phyloP scores from a whole-genome alignment of 2,888 invertebrate genomes.

The Merodon equestris region DNA sequence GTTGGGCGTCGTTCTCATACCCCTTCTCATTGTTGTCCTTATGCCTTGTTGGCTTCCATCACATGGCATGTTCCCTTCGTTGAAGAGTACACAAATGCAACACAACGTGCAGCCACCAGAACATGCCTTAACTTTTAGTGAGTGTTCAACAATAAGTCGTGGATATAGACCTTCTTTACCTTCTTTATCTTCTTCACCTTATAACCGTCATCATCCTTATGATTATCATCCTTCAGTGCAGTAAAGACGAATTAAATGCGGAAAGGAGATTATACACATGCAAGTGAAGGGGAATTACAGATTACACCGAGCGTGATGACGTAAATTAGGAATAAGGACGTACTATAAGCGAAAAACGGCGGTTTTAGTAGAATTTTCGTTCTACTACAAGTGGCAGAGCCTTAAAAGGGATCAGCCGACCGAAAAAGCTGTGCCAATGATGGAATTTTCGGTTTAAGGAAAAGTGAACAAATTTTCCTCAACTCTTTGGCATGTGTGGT shows the following conservation, averaged over 20 bases:
- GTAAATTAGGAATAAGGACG: slow-evolving; percentile 37
- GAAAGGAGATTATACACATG: slow-evolving; percentile 26
- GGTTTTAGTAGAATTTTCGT: too few species aligned
- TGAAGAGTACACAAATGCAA: slow-evolving; percentile 17
- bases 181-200: too few species aligned
- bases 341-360: slow-evolving; percentile 31
- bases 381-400: too few species aligned
- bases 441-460: too few species aligned
- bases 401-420: too few species aligned
- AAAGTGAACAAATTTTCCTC: too few species aligned
- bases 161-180: slow-evolving; percentile 10
- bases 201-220: not conserved
- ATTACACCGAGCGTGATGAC: slow-evolving; percentile 22
- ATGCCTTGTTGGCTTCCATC: slow-evolving; percentile 8
- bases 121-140: too few species aligned
- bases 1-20: slow-evolving; percentile 31
- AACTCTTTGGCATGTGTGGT: too few species aligned
- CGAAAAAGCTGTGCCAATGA: too few species aligned
- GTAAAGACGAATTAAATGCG: slow-evolving; percentile 12
- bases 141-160: slow-evolving; percentile 48
- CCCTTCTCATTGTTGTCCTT: not conserved
- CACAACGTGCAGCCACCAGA: slow-evolving; percentile 25
- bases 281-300: slow-evolving; percentile 43
- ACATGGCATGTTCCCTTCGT: slow-evolving; percentile 47
- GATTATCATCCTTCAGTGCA: slow-evolving; percentile 14